Evolutionary conservation across 2,113 vertebrate genomes (phyloP), one percentile per base, ranked within the genome.

Genomic region (Mastomys natalensis): DNA sequence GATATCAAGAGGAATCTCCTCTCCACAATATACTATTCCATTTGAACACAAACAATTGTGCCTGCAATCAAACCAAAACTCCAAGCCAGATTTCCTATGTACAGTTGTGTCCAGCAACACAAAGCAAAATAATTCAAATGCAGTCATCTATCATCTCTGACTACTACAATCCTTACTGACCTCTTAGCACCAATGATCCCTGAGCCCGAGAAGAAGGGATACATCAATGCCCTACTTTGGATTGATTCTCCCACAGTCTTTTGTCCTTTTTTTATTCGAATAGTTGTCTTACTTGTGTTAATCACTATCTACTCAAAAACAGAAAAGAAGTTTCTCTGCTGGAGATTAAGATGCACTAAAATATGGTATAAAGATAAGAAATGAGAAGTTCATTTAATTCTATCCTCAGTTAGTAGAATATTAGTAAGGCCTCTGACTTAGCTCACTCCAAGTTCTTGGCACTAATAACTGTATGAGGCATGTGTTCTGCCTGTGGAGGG

Each of bases 1-100:
- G 89, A 89, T 80, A 73, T 55, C 89, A 76, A 95, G 26, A 70
- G 3, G 12, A 92, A 55, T 94, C 34, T 80, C 91, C 12, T 88
- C 10, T 93, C 24, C 7, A 60, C 43, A 80, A 31, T 6, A 91
- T 15, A 76, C 15, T 19, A 89, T 95, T 2, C 24, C 10, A 95
- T 76, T 62, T 55, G 31, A 95, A 92, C 84, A 72, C 62, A 95
- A 53, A 37, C 11, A 68, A 68, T 60, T 84, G n/a, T 34, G 84
- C 7, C 22, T 78, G 43, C 48, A 80, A 91, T 85, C 8, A 86
- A 85, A 85, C 43, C 53, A 82, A 84, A 84, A 84, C 2, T 5
- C 13, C 4, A 19, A 43, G 24, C 8, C 29, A 31, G 8, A 29
- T 43, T 84, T 84, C 15, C 40, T 62, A 15, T 45, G 81, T 19